phyloP scores from a whole-genome alignment of 2,797 vertebrate genomes.

The Macropus fuliginosus region DNA sequence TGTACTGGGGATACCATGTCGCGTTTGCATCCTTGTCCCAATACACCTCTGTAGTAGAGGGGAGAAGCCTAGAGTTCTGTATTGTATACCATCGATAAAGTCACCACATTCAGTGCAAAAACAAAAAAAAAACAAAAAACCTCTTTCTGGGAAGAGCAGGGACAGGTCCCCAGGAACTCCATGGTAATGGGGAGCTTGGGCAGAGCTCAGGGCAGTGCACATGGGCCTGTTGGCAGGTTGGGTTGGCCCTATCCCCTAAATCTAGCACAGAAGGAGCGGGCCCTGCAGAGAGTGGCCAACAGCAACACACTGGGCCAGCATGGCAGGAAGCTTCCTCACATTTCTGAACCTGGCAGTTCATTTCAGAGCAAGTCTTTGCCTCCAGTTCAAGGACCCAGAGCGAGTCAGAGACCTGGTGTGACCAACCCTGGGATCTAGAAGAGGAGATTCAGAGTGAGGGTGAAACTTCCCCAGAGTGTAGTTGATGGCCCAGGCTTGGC shows the following conservation, averaged over 20 bases:
- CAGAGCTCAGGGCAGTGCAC: not conserved
- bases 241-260: not conserved
- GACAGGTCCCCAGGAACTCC: constrained; percentile 16
- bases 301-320: not conserved
- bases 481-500: not conserved
- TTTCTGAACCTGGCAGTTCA: not conserved
- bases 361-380: not conserved
- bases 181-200: not conserved
- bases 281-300: not conserved
- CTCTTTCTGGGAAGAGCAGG: constrained; percentile 47
- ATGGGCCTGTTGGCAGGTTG: not conserved
- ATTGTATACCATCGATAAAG: too few species aligned
- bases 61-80: too few species aligned
- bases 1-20: too few species aligned
- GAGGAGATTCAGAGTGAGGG: not conserved
- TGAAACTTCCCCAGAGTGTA: not conserved
- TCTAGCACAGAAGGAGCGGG: not conserved
- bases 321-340: not conserved
- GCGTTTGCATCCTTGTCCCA: too few species aligned
- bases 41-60: too few species aligned
- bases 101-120: too few species aligned
- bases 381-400: constrained; percentile 9
- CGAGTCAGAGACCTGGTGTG: not conserved
- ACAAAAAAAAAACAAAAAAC: too few species aligned
- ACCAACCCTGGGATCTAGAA: constrained; percentile 57